Evolutionary conservation across 2,888 invertebrate species (phyloP), one percentile per base, ranked within the genome.

Genomic region (Polia nebulosa): DNA sequence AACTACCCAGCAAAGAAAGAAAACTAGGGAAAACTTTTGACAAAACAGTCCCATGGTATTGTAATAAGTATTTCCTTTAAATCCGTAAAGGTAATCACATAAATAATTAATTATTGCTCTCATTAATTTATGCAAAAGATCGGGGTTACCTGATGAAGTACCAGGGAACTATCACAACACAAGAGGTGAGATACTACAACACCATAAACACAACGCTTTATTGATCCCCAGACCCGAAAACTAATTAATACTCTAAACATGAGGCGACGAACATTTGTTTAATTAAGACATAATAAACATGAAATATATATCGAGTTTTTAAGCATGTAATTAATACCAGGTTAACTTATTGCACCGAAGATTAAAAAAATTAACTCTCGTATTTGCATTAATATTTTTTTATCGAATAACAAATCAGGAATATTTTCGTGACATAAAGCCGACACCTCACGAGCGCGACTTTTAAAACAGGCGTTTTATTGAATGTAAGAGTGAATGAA

Each of bases 401-500:
- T 73, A 58, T 47, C 44, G 56, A 57, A 15, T 32, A 61, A 58
- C 45, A 58, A 75, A 69, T 63, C 49, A 39, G 36, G 27, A 57
- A 70, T 70, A 70, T 61, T 74, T 75, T 63, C 8, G 41, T 0
- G 64, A 62, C 52, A 52, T 66, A 66, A 65, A 65, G 52, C 56
- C 39, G 51, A 27, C 25, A 55, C 49, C 51, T 1, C 73, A 64
- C 57, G 41, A 56, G 36, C 25, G 20, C 22, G 47, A 34, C 13
- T 15, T 29, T 53, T 71, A 63, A 80, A 78, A 65, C 41, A 60
- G 7, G 39, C 29, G 55, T 60, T 66, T 77, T 76, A 69, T 66
- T 80, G 55, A 72, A 71, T 70, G 57, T 66, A 53, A 69, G 58
- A 72, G 44, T 63, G 56, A 78, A 81, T 81, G 71, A 78, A 78